These are phyloP conservation scores for Emys orbicularis DNA, from an alignment of 2,797 vertebrate genomes.

Conservation along the genomic window DNA sequence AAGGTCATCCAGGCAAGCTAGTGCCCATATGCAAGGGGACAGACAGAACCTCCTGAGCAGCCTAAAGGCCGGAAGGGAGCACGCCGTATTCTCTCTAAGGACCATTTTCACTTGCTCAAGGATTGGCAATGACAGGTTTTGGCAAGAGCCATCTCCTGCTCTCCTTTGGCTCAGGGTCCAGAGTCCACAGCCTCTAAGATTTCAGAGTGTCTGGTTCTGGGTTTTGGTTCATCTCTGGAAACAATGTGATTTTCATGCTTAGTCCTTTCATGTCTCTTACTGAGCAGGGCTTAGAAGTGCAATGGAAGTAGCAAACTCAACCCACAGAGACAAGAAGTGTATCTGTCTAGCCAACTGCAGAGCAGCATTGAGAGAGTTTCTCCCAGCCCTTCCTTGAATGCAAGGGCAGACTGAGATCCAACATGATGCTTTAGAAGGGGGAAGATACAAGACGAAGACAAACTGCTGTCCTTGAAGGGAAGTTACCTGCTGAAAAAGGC, in stretches of 20 bases:
- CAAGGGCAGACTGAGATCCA: not conserved
- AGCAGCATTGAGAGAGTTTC: not conserved
- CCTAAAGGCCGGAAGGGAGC: not conserved
- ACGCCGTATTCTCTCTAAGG: not conserved
- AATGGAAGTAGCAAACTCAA: not conserved
- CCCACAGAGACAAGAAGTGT: not conserved
- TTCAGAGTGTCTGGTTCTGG: not conserved
- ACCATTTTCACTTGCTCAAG: not conserved
- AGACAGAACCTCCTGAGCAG: not conserved
- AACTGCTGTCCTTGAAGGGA: not conserved
- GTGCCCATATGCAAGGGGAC: not conserved
- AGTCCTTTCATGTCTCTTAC: not conserved
- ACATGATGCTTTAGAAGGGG: not conserved
- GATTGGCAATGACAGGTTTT: not conserved
- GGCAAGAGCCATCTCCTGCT: not conserved
- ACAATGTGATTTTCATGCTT: not conserved
- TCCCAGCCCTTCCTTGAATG: not conserved
- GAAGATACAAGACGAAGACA: not conserved
- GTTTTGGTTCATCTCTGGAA: not conserved
- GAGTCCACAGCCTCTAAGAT: not conserved
- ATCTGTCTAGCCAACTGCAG: not conserved
- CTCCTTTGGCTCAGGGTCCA: not conserved
- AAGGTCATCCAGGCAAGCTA: not conserved
- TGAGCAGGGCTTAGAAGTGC: not conserved
- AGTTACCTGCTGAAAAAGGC: conserved; percentile 53